A percentile compares a stretch with the other conserved stretches of the same genome.
Evolutionary conservation across 2,113 vertebrate species (phyloP).

Genomic region (Embiotoca jacksoni): DNA sequence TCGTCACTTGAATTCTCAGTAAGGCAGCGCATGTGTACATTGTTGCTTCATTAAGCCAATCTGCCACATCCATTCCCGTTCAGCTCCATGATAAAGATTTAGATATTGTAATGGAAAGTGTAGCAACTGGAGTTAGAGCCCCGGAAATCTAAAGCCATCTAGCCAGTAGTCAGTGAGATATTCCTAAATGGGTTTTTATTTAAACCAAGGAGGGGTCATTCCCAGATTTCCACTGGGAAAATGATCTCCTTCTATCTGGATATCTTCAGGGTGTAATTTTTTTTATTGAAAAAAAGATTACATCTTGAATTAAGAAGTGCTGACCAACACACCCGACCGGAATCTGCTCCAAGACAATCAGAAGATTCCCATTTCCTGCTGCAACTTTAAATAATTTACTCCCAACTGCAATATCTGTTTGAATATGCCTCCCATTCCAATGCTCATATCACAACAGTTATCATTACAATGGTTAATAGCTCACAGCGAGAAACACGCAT

Average conservation of each 20-base stretch:
- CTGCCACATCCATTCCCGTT: slow-evolving; percentile 45
- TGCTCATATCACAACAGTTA: slow-evolving; percentile 30
- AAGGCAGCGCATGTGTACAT: slow-evolving; percentile 22
- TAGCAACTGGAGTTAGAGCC: slow-evolving; percentile 8
- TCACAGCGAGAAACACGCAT: background rate
- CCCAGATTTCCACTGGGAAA: slow-evolving; percentile 50
- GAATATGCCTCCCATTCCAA: slow-evolving; percentile 32
- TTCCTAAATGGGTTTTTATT: slow-evolving; percentile 65
- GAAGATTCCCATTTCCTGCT: slow-evolving; percentile 37
- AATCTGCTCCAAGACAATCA: slow-evolving; percentile 60
- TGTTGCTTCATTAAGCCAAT: slow-evolving; percentile 45
- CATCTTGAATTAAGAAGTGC: slow-evolving; percentile 74
- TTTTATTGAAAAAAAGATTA: slow-evolving; percentile 75
- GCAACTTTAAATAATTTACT: slow-evolving; percentile 53
- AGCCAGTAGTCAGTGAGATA: slow-evolving; percentile 44
- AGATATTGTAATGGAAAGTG: slow-evolving; percentile 30
- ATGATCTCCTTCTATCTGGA: slow-evolving; percentile 44
- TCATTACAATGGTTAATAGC: slow-evolving; percentile 52
- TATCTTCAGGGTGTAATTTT: slow-evolving; percentile 66
- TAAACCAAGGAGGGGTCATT: slow-evolving; percentile 55
- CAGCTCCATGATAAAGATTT: slow-evolving; percentile 41
- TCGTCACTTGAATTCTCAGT: slow-evolving; percentile 31
- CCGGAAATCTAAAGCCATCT: slow-evolving; percentile 23
- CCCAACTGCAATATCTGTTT: slow-evolving; percentile 16
- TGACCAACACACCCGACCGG: slow-evolving; percentile 42